Evolutionary conservation across 2,888 invertebrate species (phyloP).

Genomic region (Tetramorium bicarinatum): DNA sequence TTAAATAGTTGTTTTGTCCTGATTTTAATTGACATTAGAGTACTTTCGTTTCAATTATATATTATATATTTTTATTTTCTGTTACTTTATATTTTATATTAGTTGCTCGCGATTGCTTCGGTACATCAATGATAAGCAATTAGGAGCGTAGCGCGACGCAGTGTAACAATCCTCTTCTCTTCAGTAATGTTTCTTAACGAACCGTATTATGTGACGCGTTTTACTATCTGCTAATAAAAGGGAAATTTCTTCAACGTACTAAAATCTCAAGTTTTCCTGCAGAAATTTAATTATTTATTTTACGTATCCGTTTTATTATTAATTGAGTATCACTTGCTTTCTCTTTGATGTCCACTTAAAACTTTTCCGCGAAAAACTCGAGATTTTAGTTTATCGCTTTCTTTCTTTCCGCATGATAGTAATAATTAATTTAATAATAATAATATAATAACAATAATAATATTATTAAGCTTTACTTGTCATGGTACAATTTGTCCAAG

Average conservation of each 20-base stretch:
- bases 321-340: neutral
- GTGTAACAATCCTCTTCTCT: slow-evolving; percentile 53
- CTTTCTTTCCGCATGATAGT: slow-evolving; percentile 36
- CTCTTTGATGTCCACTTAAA: neutral
- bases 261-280: neutral
- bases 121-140: slow-evolving; percentile 22
- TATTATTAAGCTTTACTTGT: slow-evolving; percentile 35
- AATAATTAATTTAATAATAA: slow-evolving; percentile 33
- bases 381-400: slow-evolving; percentile 42
- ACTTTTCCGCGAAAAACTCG: neutral
- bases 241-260: slow-evolving; percentile 28
- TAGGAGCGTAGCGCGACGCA: slow-evolving; percentile 58
- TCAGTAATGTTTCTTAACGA: slow-evolving; percentile 23
- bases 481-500: neutral
- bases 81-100: neutral
- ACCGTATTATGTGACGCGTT: slow-evolving; percentile 3
- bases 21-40: slow-evolving; percentile 36
- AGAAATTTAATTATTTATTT: slow-evolving; percentile 11
- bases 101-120: slow-evolving; percentile 18
- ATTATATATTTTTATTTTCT: neutral
- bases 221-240: slow-evolving; percentile 27
- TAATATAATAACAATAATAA: slow-evolving; percentile 44
- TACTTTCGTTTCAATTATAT: neutral
- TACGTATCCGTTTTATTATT: neutral
- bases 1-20: neutral